Evolutionary conservation across 2,888 invertebrate species (phyloP).

Genomic region (Lithophane leautieri): DNA sequence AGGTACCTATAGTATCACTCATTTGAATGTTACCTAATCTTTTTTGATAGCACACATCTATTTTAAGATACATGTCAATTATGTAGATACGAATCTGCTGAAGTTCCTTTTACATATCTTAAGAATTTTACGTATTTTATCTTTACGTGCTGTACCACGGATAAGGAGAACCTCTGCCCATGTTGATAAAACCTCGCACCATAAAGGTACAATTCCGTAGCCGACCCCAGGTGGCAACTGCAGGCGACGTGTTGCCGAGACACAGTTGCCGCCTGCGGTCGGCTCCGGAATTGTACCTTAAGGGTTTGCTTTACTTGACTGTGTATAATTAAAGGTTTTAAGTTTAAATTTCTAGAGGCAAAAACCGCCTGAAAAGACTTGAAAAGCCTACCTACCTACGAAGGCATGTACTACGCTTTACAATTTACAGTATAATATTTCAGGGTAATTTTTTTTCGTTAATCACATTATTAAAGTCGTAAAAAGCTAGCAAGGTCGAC

Average conservation of each 20-base stretch:
- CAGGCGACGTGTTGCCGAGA: too few relatives aligned
- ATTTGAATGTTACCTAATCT: conserved; percentile 26
- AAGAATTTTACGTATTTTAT: conserved; percentile 28
- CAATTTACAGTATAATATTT: conserved; percentile 10
- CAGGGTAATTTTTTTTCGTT: conserved; percentile 37
- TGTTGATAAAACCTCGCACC: not conserved
- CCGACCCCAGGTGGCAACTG: too few relatives aligned
- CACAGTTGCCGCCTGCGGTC: too few relatives aligned
- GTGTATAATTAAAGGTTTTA: not conserved
- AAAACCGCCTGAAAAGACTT: too few relatives aligned
- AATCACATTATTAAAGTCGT: conserved; percentile 7
- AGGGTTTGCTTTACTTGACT: not conserved
- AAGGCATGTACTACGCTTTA: not conserved
- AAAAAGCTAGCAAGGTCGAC: conserved; percentile 42
- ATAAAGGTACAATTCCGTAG: not conserved
- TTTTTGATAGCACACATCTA: conserved; percentile 15
- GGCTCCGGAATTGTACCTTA: too few relatives aligned
- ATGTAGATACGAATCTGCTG: conserved; percentile 28
- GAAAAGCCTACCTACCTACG: not conserved
- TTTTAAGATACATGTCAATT: conserved; percentile 39
- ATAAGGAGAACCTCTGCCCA: not conserved
- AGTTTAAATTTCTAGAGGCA: not conserved
- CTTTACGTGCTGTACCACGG: not conserved
- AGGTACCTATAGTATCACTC: not conserved
- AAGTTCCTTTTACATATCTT: conserved; percentile 27